Percentiles rank a stretch among this genome's conserved stretches.
phyloP scores from a whole-genome alignment of 2,888 invertebrate species.

The Drosophila mimetica region DNA sequence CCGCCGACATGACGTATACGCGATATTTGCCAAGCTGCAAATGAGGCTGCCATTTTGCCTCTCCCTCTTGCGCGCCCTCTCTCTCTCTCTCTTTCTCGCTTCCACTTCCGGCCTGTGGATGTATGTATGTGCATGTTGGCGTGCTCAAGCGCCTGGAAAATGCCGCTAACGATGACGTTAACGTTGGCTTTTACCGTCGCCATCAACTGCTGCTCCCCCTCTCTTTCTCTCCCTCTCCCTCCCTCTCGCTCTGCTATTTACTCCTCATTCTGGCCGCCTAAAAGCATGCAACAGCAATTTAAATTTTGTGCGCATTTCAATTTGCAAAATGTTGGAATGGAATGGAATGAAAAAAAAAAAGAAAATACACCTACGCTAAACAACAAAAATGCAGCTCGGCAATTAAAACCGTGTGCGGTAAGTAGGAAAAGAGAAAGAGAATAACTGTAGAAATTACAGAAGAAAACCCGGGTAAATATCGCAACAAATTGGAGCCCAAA shows the following conservation, averaged over 20 bases:
- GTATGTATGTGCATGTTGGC: slow-evolving; percentile 29
- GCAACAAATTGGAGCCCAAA: neutral
- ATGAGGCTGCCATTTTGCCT: slow-evolving; percentile 50
- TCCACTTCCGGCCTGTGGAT: slow-evolving; percentile 24
- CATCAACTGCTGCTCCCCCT: slow-evolving; percentile 1
- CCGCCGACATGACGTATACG: slow-evolving; percentile 74
- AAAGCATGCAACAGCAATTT: slow-evolving; percentile 74
- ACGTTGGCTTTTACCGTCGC: slow-evolving; percentile 36
- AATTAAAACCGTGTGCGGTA: slow-evolving; percentile 30
- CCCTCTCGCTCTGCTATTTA: neutral
- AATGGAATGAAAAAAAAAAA: slow-evolving; percentile 53
- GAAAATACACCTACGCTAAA: slow-evolving; percentile 46
- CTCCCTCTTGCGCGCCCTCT: neutral
- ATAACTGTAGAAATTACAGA: neutral
- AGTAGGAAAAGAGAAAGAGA: neutral
- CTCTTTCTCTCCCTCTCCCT: too few species aligned
- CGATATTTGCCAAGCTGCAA: slow-evolving; percentile 72
- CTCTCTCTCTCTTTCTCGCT: neutral
- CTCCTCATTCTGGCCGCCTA: slow-evolving; percentile 45
- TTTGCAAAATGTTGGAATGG: slow-evolving; percentile 61
- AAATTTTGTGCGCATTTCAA: slow-evolving; percentile 71
- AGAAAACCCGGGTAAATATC: slow-evolving; percentile 7
- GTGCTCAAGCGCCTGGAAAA: slow-evolving; percentile 76
- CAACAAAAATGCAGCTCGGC: slow-evolving; percentile 41
- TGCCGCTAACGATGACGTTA: slow-evolving; percentile 72